phyloP scores from a whole-genome alignment of 2,113 vertebrate species.

The Aphyosemion australe region DNA sequence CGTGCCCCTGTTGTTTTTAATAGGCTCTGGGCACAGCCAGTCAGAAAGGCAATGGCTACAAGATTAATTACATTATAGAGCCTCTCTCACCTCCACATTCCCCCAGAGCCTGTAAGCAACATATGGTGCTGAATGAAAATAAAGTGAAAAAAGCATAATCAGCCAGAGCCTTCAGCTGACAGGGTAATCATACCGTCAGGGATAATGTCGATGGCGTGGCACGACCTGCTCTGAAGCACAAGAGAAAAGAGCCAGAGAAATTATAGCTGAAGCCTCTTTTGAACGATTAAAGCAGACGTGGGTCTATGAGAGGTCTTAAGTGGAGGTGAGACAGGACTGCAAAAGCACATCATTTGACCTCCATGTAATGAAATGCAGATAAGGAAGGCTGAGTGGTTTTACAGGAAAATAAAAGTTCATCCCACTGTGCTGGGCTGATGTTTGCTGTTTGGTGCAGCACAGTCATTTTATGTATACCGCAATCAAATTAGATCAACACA shows the following conservation, averaged over 20 bases:
- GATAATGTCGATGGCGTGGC: conserved; percentile 27
- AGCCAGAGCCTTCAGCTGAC: conserved; percentile 23
- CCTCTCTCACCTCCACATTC: conserved; percentile 15
- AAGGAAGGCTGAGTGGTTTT: conserved; percentile 5
- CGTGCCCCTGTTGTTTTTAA: conserved; percentile 33
- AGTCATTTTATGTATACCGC: no score
- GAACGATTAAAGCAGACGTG: no score
- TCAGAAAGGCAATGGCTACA: conserved; percentile 12
- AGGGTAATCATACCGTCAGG: conserved; percentile 56
- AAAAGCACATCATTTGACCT: conserved; percentile 22
- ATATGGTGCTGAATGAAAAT: conserved; percentile 34
- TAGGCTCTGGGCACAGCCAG: background rate
- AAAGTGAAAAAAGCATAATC: conserved; percentile 27
- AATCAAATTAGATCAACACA: no score
- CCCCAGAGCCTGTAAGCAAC: conserved; percentile 1
- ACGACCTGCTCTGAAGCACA: conserved; percentile 5
- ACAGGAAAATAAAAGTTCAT: conserved; percentile 34
- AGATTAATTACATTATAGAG: conserved; percentile 41
- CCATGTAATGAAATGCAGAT: conserved; percentile 49
- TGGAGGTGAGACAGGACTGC: background rate
- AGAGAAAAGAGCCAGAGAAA: conserved; percentile 22
- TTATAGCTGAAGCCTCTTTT: background rate
- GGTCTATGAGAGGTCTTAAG: conserved; percentile 4
- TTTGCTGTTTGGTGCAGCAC: background rate
- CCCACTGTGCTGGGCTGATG: background rate